Base-by-base conservation (phyloP, 1,140 invertebrate species). In the Drosophila tristis region DNA sequence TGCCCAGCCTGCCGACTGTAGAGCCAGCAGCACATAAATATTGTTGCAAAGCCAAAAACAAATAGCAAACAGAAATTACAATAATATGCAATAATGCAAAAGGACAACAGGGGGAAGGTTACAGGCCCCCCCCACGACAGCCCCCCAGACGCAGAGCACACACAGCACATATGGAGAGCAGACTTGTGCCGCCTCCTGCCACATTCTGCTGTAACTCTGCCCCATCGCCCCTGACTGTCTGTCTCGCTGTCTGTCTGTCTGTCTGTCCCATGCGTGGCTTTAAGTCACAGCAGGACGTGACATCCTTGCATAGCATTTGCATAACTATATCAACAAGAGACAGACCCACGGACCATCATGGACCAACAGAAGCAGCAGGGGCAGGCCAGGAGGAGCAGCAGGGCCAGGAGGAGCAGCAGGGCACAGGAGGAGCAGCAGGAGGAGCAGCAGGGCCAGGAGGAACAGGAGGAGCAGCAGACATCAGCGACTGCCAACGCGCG, bases 251-350 rank as follows among this genome's bases (percentile, higher is more conserved):
- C 43, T 60, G 65, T 70, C 62, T 49, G 43, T 53, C 47, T 49
- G 47, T 56, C 47, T 60, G 65, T 64, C 70, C 59, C 62, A 70
- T 72, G 80, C 55, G 56, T 78, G 80, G 82, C 84, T 87, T 87
- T 84, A 87, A 87, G 82, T 89, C 84, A 89, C 84, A 87, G 84
- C 79, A 89, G 84, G 85, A 89, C 84, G 84, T 89, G 84, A 89
- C 84, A 89, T 89, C 79, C 75, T 89, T 89, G 84, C 84, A 89
- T 89, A 89, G 85, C 85, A 89, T 89, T 89, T 89, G 84, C 84
- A 89, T 89, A 89, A 89, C 84, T 89, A 89, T 89, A 78, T 78
- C 74, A 78, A 78, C 74, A 77, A 56, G 60, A 49, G 60, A 75
- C 55, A 35, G 31, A 11, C 9, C 8, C 64, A 58, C 48, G 61